Evolutionary conservation across 1,140 invertebrate species (phyloP).

Genomic region (Pseudomyrmex pallidus): DNA sequence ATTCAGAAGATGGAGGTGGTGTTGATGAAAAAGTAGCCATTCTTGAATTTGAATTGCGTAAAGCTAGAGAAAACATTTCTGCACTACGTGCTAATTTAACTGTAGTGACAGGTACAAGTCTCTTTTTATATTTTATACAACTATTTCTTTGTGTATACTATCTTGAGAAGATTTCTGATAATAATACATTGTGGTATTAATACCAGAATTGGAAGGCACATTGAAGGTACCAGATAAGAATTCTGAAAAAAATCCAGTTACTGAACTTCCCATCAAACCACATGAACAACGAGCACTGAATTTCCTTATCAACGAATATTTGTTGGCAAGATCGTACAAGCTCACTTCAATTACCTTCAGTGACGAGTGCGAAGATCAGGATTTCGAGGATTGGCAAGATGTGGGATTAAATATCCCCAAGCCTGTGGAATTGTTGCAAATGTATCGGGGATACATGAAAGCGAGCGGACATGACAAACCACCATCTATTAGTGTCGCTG

Average conservation of each 20-base stretch:
- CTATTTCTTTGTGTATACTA: slow-evolving; percentile 43
- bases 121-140: slow-evolving; percentile 25
- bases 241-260: slow-evolving; percentile 80
- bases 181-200: slow-evolving; percentile 21
- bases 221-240: slow-evolving; percentile 85
- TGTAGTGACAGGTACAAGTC: slow-evolving; percentile 88
- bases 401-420: slow-evolving; percentile 94
- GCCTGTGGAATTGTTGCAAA: slow-evolving; percentile 90
- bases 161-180: slow-evolving; percentile 9
- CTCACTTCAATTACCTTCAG: slow-evolving; percentile 96
- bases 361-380: slow-evolving; percentile 96
- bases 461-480: slow-evolving; percentile 83
- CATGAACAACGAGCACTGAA: slow-evolving; percentile 94
- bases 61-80: slow-evolving; percentile 94
- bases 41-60: slow-evolving; percentile 95
- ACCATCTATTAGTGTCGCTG: slow-evolving; percentile 74
- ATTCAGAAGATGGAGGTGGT: slow-evolving; percentile 94
- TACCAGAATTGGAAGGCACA: slow-evolving; percentile 88
- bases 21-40: slow-evolving; percentile 93
- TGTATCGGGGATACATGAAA: slow-evolving; percentile 90
- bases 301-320: slow-evolving; percentile 95
- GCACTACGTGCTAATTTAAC: slow-evolving; percentile 93
- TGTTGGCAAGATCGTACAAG: slow-evolving; percentile 93
- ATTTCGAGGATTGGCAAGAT: slow-evolving; percentile 98
- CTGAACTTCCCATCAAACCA: slow-evolving; percentile 89